Evolutionary conservation across 1,140 invertebrate genomes (phyloP).

Genomic region (Adoxophyes honmai): DNA sequence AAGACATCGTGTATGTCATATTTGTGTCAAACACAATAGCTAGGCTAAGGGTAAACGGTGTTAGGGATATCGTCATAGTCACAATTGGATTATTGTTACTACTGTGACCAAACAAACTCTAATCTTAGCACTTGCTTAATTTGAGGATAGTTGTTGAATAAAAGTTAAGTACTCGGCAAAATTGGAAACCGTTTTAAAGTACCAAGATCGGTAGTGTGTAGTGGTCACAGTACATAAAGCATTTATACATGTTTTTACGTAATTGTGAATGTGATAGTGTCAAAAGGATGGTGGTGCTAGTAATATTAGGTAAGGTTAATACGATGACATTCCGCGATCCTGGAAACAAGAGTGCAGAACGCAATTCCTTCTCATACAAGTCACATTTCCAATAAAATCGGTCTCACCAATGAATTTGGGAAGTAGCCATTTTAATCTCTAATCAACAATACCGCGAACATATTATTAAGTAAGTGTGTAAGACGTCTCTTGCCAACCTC

Average conservation of each 20-base stretch:
- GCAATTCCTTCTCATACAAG: too few species aligned
- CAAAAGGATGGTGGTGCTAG: slow-evolving; percentile 33
- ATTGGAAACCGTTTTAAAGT: too few species aligned
- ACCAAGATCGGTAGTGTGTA: too few species aligned
- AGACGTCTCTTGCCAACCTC: slow-evolving; percentile 1
- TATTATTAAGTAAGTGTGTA: not conserved
- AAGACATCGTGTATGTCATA: slow-evolving; percentile 48
- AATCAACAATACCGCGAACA: too few species aligned
- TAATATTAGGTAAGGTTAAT: slow-evolving; percentile 27
- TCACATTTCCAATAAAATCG: too few species aligned
- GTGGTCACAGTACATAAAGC: not conserved
- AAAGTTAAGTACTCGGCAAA: too few species aligned
- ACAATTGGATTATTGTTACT: not conserved
- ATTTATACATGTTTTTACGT: not conserved
- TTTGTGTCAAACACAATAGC: slow-evolving; percentile 56
- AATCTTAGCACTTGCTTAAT: too few species aligned
- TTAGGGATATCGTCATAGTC: slow-evolving; percentile 12
- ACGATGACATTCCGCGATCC: slow-evolving; percentile 29
- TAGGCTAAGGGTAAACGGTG: slow-evolving; percentile 27
- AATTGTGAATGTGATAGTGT: slow-evolving; percentile 22
- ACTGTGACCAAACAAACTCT: too few species aligned
- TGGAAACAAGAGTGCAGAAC: not conserved
- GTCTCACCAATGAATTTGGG: too few species aligned
- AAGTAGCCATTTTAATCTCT: too few species aligned
- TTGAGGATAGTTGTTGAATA: too few species aligned